Evolutionary conservation across 2,113 vertebrate genomes (phyloP).

Genomic region (Pygoscelis antarcticus): DNA sequence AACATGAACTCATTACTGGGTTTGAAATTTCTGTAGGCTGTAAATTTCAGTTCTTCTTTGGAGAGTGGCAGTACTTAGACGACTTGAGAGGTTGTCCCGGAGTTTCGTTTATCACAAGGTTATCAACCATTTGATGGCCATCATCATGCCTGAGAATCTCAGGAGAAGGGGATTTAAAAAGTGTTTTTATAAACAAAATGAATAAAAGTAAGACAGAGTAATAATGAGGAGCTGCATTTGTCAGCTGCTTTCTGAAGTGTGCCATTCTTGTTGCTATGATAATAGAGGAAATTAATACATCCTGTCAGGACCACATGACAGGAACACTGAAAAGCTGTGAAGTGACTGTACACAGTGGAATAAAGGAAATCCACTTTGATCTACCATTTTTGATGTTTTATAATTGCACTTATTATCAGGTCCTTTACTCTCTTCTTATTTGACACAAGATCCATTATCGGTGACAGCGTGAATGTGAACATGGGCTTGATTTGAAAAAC

Average conservation of each 20-base stretch:
- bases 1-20: neutral
- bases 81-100: conserved; percentile 1
- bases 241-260: conserved; percentile 70
- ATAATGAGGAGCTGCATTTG: conserved; percentile 69
- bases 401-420: conserved; percentile 79
- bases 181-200: conserved; percentile 57
- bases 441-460: conserved; percentile 79
- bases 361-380: conserved; percentile 77
- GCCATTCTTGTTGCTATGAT: conserved; percentile 67
- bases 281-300: conserved; percentile 76
- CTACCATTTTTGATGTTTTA: conserved; percentile 80
- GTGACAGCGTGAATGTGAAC: conserved; percentile 74
- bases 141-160: conserved; percentile 45
- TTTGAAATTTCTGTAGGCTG: neutral
- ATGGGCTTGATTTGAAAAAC: conserved; percentile 71
- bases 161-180: conserved; percentile 34
- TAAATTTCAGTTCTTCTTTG: neutral
- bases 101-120: conserved; percentile 49
- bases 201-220: conserved; percentile 68
- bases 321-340: conserved; percentile 71
- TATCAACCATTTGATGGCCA: conserved; percentile 55
- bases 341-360: conserved; percentile 67
- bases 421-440: conserved; percentile 75
- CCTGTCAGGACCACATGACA: conserved; percentile 69
- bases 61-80: neutral